Evolutionary conservation across 2,888 invertebrate genomes (phyloP), one percentile per base, ranked within the genome.

Genomic region (Timandra comae): DNA sequence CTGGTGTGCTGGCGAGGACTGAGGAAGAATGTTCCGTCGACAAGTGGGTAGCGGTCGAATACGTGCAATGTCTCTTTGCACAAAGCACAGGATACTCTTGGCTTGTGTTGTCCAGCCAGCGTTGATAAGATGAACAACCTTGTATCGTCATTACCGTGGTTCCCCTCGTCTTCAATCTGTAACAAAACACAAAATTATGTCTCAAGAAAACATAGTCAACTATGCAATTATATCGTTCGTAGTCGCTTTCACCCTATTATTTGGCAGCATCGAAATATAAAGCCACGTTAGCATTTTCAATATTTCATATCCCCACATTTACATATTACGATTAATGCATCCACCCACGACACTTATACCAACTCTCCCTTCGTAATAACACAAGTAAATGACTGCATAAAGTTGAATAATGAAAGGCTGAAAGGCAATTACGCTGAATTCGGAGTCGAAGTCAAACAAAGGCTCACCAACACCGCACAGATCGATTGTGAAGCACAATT

Each of bases 111-210:
- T 16, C 95, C 95, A 43, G 97, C 97, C 68, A 99, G 86, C 25
- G 96, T 97, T 41, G 97, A 96, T 68, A 99, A 88, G 59, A 99
- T 95, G 88, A 98, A 98, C 66, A 96, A 93, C 53, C 98, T 91
- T 29, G 97, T 98, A 73, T 99, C 99, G 73, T 99, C 99, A 81
- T 98, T 98, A 60, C 98, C 98, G 74, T 97, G 97, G 81, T 97
- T 96, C 46, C 97, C 97, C 73, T 99, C 98, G 71, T 99, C 98
- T 85, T 99, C 98, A 89, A 98, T 97, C 95, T 97, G 89, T 29
- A 89, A 87, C 88, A 80, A 77, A 29, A 41, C 11, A 49, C 42
- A 49, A 20, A 29, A 13, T 16, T 21, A 1, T 21, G 4, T n/a
- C n/a, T n/a, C n/a, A n/a, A n/a, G n/a, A n/a, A n/a, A n/a, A n/a